phyloP scores from a whole-genome alignment of 1,140 invertebrate genomes.

The Planococcus citri region DNA sequence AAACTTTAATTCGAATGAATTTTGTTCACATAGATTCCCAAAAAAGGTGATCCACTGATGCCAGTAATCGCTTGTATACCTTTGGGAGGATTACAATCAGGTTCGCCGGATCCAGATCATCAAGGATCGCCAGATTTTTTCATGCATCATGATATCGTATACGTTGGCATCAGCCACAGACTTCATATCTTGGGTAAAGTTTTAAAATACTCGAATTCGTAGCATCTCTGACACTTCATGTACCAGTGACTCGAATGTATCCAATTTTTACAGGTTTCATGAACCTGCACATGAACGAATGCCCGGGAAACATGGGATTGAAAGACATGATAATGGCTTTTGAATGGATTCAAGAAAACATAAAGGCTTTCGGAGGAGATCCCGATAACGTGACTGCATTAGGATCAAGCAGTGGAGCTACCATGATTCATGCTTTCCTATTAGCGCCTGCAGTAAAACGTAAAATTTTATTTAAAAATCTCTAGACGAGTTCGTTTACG shows the following conservation, averaged over 20 bases:
- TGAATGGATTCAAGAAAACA: constrained; percentile 58
- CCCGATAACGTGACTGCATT: constrained; percentile 50
- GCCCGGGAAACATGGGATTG: constrained; percentile 59
- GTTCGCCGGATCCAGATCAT: neutral
- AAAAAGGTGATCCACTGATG: neutral
- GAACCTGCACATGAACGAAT: constrained; percentile 45
- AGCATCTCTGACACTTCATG: too few species aligned
- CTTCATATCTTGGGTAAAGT: neutral
- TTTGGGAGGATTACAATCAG: neutral
- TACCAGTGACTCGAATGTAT: too few species aligned
- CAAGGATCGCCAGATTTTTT: neutral
- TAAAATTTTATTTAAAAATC: too few species aligned
- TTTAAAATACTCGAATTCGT: neutral
- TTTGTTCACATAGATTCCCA: neutral
- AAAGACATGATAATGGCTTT: constrained; percentile 61
- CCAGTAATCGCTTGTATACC: neutral
- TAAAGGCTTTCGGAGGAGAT: constrained; percentile 60
- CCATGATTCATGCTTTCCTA: constrained; percentile 52
- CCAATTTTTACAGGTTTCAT: constrained; percentile 30
- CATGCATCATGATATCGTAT: neutral
- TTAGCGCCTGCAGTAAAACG: too few species aligned
- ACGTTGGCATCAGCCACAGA: neutral
- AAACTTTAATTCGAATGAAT: too few species aligned
- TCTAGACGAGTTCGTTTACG: too few species aligned
- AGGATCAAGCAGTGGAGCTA: constrained; percentile 51